Base-by-base conservation (phyloP, 2,113 vertebrate species). In the Rissa tridactyla region DNA sequence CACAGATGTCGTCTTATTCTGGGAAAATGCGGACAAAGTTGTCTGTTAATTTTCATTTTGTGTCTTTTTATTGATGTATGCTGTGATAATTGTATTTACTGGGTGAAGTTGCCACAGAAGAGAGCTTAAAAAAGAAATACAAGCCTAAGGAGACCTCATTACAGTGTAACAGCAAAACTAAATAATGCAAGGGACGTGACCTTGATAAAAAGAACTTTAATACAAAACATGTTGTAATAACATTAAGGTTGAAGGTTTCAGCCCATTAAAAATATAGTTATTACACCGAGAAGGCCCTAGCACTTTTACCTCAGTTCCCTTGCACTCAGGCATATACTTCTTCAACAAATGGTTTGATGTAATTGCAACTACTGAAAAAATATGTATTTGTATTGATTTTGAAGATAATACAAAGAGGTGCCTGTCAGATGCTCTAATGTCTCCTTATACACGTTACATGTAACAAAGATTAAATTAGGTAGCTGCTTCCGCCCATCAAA, bases 201-300 rank as follows among this genome's bases (percentile, higher is more conserved):
- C 95, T 91, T 96, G 92, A 96, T 89, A 94, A 95, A 97, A 95
- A 96, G 91, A 94, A 77, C 94, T 92, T 95, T 97, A 97, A 97
- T 92, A 80, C 73, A 66, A 95, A 96, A 87, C 96, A 97, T 42
- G 84, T 95, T 97, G 70, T 91, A 95, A 86, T 95, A 97, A 82
- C 94, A 81, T 65, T 87, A 80, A 95, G 32, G 70, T 73, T 92
- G 91, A 91, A 84, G 40, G 17, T 85, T 96, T 87, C 62, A 85
- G 62, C 54, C 88, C 32, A 26, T 91, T 95, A 77, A 90, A 94
- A 85, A 61, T 69, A 21, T 3, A 57, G 44, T 89, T 94, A 76
- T 72, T 92, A 40, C 54, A 85, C 66, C 30, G 66, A 85, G 66
- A 91, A 64, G 71, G n/a, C 49, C 46, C 29, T 86, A 52, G 51